Evolutionary conservation across 2,888 invertebrate genomes (phyloP).

Genomic region (Thyatira batis): DNA sequence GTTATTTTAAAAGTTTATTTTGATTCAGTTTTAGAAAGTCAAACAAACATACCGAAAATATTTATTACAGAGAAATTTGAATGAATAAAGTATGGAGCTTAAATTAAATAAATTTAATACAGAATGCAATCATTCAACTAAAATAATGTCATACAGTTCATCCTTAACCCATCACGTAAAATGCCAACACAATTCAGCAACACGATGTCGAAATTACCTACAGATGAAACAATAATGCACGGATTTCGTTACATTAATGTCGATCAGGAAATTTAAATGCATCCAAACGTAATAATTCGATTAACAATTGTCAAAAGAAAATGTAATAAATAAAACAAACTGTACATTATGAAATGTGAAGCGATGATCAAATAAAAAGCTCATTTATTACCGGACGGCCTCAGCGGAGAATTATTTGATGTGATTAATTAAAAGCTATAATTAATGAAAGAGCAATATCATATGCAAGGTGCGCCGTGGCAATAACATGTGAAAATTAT

Average conservation of each 20-base stretch:
- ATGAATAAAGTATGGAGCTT: too few relatives aligned
- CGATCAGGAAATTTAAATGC: slow-evolving; percentile 11
- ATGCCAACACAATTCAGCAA: not conserved
- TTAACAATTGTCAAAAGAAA: slow-evolving; percentile 19
- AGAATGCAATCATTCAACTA: not conserved
- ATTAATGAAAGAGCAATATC: slow-evolving; percentile 63
- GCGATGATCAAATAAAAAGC: slow-evolving; percentile 53
- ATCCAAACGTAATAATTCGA: slow-evolving; percentile 18
- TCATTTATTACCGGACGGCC: slow-evolving; percentile 43
- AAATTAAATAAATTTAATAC: too few relatives aligned
- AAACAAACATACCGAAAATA: too few relatives aligned
- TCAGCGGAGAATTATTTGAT: slow-evolving; percentile 54
- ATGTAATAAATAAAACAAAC: slow-evolving; percentile 22
- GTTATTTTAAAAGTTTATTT: too few relatives aligned
- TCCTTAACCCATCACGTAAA: not conserved
- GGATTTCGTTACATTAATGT: slow-evolving; percentile 20
- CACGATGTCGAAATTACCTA: not conserved
- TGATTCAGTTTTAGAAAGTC: too few relatives aligned
- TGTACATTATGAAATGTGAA: slow-evolving; percentile 28
- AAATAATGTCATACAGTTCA: not conserved
- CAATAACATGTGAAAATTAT: slow-evolving; percentile 22
- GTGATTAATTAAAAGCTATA: slow-evolving; percentile 66
- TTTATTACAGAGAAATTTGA: too few relatives aligned
- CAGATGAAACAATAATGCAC: not conserved
- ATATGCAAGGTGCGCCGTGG: slow-evolving; percentile 35